Evolutionary conservation across 2,797 vertebrate genomes (phyloP).

Genomic region (Aulostomus chinensis): DNA sequence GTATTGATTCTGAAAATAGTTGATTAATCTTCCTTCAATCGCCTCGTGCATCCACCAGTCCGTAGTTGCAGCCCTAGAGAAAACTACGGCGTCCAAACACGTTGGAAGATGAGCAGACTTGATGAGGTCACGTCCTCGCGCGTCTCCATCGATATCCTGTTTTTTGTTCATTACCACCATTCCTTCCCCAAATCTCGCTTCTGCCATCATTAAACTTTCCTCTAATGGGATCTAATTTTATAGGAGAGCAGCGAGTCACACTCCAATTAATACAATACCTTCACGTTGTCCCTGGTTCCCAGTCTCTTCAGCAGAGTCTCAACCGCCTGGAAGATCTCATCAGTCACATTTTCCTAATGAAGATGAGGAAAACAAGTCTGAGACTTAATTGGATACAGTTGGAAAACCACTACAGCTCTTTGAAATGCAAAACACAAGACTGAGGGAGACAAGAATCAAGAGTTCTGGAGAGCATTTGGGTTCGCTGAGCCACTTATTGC

Average conservation of each 20-base stretch:
- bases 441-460: conserved; percentile 49
- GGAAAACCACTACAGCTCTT: conserved; percentile 64
- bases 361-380: conserved; percentile 46
- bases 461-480: conserved; percentile 42
- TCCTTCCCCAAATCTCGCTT: conserved; percentile 18
- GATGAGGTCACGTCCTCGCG: too few relatives aligned
- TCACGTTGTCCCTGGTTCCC: conserved; percentile 90
- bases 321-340: conserved; percentile 84
- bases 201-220: conserved; percentile 9
- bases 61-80: too few relatives aligned
- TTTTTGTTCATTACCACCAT: too few relatives aligned
- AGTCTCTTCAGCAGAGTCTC: conserved; percentile 87
- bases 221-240: conserved; percentile 6
- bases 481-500: conserved; percentile 56
- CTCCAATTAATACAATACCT: conserved; percentile 80
- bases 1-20: too few relatives aligned
- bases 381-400: conserved; percentile 75
- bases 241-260: not conserved
- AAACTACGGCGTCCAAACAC: too few relatives aligned
- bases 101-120: too few relatives aligned
- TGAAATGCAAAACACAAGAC: conserved; percentile 71
- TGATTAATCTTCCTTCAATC: too few relatives aligned
- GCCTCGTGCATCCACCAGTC: too few relatives aligned
- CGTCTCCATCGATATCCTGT: too few relatives aligned
- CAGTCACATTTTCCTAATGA: conserved; percentile 85